A percentile compares a stretch with the other conserved stretches of the same genome.
phyloP scores from a whole-genome alignment of 2,797 vertebrate species.

The Spheniscus humboldti region DNA sequence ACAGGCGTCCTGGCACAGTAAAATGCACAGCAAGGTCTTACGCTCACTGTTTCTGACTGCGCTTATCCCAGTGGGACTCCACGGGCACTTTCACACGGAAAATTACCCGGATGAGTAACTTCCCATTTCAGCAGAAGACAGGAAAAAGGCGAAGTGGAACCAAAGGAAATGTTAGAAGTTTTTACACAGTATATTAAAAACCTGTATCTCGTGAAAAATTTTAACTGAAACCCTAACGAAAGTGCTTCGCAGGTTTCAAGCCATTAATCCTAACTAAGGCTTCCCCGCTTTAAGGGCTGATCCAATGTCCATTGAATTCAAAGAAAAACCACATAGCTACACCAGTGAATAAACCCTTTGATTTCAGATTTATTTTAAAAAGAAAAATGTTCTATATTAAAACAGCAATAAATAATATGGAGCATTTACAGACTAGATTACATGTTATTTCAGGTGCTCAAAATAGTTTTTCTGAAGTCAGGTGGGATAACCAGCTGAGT shows the following conservation, averaged over 20 bases:
- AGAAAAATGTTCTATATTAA: background rate
- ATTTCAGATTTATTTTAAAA: background rate
- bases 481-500: background rate
- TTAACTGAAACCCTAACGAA: background rate
- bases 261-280: background rate
- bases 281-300: background rate
- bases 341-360: background rate
- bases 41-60: fast-evolving
- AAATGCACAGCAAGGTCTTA: background rate
- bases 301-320: background rate
- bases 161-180: background rate
- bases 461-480: background rate
- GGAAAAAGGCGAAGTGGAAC: background rate
- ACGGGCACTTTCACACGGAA: background rate
- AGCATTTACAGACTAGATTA: background rate
- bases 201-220: background rate
- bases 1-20: background rate
- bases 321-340: fast-evolving
- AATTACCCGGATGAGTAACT: background rate
- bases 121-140: background rate
- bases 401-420: background rate
- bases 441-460: background rate
- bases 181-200: background rate
- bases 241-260: background rate
- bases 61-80: background rate